phyloP scores from a whole-genome alignment of 2,797 vertebrate species.

The Epinephelus coioides region DNA sequence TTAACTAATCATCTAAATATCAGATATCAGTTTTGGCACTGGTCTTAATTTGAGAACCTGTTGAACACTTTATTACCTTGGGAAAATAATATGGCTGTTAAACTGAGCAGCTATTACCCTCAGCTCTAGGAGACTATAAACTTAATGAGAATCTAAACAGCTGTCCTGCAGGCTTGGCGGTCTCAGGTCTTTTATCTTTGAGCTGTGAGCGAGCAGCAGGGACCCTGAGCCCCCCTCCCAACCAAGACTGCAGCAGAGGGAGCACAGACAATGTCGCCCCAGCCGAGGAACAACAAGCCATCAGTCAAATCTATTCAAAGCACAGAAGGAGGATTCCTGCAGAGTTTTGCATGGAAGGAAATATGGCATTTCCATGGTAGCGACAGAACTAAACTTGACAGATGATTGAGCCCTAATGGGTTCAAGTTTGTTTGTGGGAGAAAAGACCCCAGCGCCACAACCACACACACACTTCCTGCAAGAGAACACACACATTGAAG shows the following conservation, averaged over 20 bases:
- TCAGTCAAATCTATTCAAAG: conserved; percentile 70
- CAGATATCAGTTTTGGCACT: neutral
- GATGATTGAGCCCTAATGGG: conserved; percentile 32
- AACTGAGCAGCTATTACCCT: neutral
- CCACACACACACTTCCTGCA: conserved; percentile 18
- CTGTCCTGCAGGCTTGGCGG: conserved; percentile 39
- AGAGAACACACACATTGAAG: conserved; percentile 28
- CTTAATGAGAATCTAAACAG: conserved; percentile 55
- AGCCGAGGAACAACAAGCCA: conserved; percentile 42
- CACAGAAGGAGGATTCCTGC: conserved; percentile 47
- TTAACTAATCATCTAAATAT: neutral
- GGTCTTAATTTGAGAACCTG: neutral
- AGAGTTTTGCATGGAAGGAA: conserved; percentile 48
- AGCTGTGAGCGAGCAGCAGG: conserved; percentile 30
- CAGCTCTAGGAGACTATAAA: conserved; percentile 9
- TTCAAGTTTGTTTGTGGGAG: conserved; percentile 40
- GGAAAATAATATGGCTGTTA: neutral
- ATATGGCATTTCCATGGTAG: conserved; percentile 32
- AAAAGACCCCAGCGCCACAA: neutral
- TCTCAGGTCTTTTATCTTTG: conserved; percentile 45
- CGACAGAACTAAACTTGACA: conserved; percentile 45
- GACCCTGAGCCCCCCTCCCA: neutral
- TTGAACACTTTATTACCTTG: neutral
- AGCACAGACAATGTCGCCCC: conserved; percentile 39
- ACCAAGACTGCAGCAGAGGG: conserved; percentile 8